These are phyloP conservation scores for Propsilocerus akamusi DNA, from an alignment of 1,140 invertebrate species.

Conservation along the genomic window DNA sequence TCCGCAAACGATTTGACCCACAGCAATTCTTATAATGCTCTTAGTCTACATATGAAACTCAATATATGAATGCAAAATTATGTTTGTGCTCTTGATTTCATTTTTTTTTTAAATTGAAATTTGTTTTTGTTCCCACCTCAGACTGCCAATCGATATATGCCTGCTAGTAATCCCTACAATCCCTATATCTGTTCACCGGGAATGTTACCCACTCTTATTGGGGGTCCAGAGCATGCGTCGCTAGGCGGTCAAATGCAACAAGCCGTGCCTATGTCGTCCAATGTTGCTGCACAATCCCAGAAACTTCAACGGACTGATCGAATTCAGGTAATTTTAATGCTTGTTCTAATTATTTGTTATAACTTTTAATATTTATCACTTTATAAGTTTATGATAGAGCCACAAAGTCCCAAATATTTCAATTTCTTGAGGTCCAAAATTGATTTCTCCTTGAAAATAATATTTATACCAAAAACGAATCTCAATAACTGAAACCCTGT, in stretches of 20 bases:
- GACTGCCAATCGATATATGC: slow-evolving; percentile 2
- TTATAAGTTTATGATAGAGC: background rate
- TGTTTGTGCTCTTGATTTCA: background rate
- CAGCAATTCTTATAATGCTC: background rate
- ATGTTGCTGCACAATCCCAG: slow-evolving; percentile 55
- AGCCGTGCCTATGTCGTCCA: slow-evolving; percentile 41
- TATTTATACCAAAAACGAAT: background rate
- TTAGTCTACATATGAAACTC: background rate
- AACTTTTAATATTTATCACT: background rate
- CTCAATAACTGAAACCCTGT: background rate
- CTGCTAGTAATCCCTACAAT: slow-evolving; percentile 33
- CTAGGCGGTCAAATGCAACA: slow-evolving; percentile 14
- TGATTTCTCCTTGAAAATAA: background rate
- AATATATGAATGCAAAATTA: background rate
- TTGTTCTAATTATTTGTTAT: background rate
- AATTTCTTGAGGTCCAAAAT: background rate
- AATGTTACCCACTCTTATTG: slow-evolving; percentile 51
- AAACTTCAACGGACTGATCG: slow-evolving; percentile 78
- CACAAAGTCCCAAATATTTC: background rate
- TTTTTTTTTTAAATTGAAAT: background rate
- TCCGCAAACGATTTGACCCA: background rate
- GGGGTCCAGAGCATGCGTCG: slow-evolving; percentile 44
- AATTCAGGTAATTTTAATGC: slow-evolving; percentile 55
- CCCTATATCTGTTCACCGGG: slow-evolving; percentile 63
- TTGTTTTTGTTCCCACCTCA: background rate